Percentiles rank a stretch among this genome's conserved stretches.
Evolutionary conservation across 2,888 invertebrate species (phyloP).

Genomic region (Myopa testacea): DNA sequence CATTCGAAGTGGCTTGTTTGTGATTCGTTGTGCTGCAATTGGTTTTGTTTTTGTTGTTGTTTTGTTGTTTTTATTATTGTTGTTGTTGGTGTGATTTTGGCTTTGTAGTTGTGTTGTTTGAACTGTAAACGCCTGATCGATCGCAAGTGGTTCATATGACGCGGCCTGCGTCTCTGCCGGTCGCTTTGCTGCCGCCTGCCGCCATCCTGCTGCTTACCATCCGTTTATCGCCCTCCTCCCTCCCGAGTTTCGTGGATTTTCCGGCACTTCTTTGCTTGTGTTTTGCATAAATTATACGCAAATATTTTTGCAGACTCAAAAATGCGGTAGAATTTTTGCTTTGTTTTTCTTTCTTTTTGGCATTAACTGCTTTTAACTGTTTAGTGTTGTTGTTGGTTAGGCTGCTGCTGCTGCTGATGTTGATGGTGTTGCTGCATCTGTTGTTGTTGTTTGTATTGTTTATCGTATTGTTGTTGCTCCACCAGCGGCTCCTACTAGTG

Average conservation of each 20-base stretch:
- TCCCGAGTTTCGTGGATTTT: neutral
- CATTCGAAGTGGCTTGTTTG: neutral
- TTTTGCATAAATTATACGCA: slow-evolving; percentile 38
- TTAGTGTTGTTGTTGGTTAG: neutral
- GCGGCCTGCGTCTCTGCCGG: too few species aligned
- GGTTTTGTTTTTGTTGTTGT: too few species aligned
- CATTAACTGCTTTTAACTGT: neutral
- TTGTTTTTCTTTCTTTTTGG: neutral
- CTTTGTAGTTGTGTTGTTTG: neutral
- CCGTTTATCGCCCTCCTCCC: neutral
- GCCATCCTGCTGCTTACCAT: neutral
- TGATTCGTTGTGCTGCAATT: neutral
- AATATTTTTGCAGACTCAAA: slow-evolving; percentile 34
- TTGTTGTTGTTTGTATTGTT: neutral
- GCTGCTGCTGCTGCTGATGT: neutral
- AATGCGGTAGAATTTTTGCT: slow-evolving; percentile 23
- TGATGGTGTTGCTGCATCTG: neutral
- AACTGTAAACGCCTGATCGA: slow-evolving; percentile 34
- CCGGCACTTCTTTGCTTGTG: neutral
- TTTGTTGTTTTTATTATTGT: neutral
- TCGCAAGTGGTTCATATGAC: neutral
- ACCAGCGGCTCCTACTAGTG: neutral
- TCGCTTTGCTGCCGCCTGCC: too few species aligned
- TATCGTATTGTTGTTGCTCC: neutral
- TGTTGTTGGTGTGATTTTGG: neutral